Conservation (phyloP, 1,140 invertebrate genomes). For the Aleiodes sp. region DNA sequence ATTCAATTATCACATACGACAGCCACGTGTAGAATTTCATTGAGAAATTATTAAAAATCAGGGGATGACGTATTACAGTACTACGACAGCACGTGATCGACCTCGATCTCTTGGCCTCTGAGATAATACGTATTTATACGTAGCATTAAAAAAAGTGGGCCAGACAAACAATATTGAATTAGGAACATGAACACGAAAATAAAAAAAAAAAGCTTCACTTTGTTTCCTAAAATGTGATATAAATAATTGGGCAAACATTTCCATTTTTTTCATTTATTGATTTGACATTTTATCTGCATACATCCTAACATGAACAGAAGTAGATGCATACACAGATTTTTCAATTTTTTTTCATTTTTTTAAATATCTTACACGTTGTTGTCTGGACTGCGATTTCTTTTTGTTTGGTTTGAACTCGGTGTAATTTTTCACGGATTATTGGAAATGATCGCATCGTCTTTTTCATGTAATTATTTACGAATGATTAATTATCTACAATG, state of each 20-base stretch:
- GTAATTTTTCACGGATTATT: constrained; percentile 40
- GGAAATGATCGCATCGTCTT: constrained; percentile 48
- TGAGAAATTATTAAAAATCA: neutral
- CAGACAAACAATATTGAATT: neutral
- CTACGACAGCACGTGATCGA: neutral
- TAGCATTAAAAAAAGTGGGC: neutral
- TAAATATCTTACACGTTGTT: constrained; percentile 58
- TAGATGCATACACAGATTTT: constrained; percentile 55
- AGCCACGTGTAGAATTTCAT: neutral
- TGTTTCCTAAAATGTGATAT: neutral
- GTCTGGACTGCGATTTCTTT: constrained; percentile 54
- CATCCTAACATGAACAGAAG: constrained; percentile 65
- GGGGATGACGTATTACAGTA: neutral
- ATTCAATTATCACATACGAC: neutral
- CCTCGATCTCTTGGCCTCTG: constrained; percentile 22
- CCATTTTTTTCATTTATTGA: constrained; percentile 52
- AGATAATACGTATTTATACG: constrained; percentile 8
- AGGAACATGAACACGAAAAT: neutral
- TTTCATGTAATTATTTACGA: constrained; percentile 45
- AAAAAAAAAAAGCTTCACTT: neutral
- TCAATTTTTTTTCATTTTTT: constrained; percentile 43
- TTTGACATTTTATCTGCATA: constrained; percentile 56
- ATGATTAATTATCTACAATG: constrained; percentile 66
- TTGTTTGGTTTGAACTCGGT: constrained; percentile 45
- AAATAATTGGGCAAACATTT: constrained; percentile 13